Evolutionary conservation across 2,113 vertebrate genomes (phyloP), one percentile per base, ranked within the genome.

Genomic region (Xenotilapia leptura): DNA sequence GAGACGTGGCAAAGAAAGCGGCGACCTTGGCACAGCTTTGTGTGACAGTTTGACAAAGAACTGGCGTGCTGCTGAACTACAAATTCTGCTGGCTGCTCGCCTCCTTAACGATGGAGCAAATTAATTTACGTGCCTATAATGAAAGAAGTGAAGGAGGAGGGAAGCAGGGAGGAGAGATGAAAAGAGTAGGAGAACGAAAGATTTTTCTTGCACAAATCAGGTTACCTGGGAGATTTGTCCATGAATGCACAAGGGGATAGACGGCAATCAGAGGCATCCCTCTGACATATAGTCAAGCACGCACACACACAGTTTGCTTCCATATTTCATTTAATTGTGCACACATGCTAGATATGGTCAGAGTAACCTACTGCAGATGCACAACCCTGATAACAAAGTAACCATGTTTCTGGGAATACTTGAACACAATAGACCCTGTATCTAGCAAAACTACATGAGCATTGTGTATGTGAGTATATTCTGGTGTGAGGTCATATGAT

Each of bases 41-140:
- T 84, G 83, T 77, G 81, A 88, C 56, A 90, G 65, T 23, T 49
- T 89, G 91, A 90, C 90, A 94, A 87, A 91, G 83, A 45, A 85
- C 53, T 73, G 15, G 31, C 51, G 36, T 58, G 80, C 89, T 68
- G 85, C 49, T 84, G 87, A 91, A 91, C 87, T 88, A 68, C 86
- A 92, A 56, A 88, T 80, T 90, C 49, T 93, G 55, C 53, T n/a
- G 62, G 83, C 87, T 79, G 42, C 83, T 73, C 26, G 11, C 87
- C 84, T 83, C 56, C 49, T 90, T 89, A 87, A 91, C 7, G 55
- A 91, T 85, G 80, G 90, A 81, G 38, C 86, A 91, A 93, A 94
- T 90, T 47, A 86, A 93, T 93, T 89, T 86, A 85, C 75, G 88
- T 31, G 38, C 55, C 47, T 58, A 58, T 86, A 86, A 89, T 84